Evolutionary conservation across 2,113 vertebrate genomes (phyloP).

Genomic region (Oxygymnocypris stewartii): DNA sequence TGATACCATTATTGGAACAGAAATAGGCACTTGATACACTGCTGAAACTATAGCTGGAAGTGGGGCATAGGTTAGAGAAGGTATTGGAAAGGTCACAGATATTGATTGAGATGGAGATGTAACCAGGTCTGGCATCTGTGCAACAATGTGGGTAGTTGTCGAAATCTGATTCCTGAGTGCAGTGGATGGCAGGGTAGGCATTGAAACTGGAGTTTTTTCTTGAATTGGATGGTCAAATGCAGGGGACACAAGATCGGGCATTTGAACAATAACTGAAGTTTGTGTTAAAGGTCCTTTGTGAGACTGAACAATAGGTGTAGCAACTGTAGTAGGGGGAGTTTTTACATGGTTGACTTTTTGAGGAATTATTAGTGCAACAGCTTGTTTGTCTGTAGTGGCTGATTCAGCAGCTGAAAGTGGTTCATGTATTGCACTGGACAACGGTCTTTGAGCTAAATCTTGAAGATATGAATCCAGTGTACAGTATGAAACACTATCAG

Average conservation of each 20-base stretch:
- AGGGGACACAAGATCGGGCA: conserved; percentile 20
- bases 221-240: conserved; percentile 36
- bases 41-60: conserved; percentile 60
- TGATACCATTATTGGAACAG: conserved; percentile 12
- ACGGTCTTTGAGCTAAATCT: conserved; percentile 47
- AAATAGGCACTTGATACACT: conserved; percentile 19
- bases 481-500: conserved; percentile 62
- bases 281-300: conserved; percentile 6
- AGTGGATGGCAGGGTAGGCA: conserved; percentile 20
- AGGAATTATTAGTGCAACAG: neutral
- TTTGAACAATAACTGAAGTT: conserved; percentile 30
- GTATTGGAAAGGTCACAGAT: conserved; percentile 47
- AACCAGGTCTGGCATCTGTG: conserved; percentile 71
- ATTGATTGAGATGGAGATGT: too few species aligned
- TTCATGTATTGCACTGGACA: conserved; percentile 2
- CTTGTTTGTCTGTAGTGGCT: conserved; percentile 6
- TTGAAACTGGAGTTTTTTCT: conserved; percentile 19
- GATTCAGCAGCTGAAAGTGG: conserved; percentile 4
- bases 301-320: conserved; percentile 49
- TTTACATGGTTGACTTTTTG: neutral
- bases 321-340: conserved; percentile 46
- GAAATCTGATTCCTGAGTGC: conserved; percentile 23
- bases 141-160: conserved; percentile 58
- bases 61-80: conserved; percentile 42
- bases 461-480: neutral